A percentile compares a stretch with the other conserved stretches of the same genome.
These are phyloP conservation scores for Formica exsecta DNA, from an alignment of 1,140 invertebrate genomes.

Conservation along the genomic window DNA sequence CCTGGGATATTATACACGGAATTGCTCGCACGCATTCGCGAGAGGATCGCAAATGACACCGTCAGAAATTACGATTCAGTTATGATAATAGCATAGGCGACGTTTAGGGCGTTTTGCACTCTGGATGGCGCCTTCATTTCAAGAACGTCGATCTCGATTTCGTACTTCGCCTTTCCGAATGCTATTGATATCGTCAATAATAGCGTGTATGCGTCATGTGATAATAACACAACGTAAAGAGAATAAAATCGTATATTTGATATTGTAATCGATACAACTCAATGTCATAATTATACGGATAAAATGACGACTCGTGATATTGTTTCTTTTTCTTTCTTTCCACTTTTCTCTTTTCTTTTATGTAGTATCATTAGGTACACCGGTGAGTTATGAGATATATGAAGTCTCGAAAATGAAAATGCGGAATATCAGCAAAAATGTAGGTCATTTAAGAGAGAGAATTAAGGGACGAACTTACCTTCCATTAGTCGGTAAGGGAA, in stretches of 20 bases:
- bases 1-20: conserved; percentile 56
- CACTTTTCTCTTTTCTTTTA: background rate
- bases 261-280: background rate
- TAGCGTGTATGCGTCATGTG: background rate
- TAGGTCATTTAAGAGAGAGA: conserved; percentile 9
- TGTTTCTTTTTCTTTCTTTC: background rate
- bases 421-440: conserved; percentile 20
- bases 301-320: background rate
- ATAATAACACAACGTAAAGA: background rate
- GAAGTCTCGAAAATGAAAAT: conserved; percentile 6
- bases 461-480: conserved; percentile 86
- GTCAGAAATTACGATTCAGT: conserved; percentile 67
- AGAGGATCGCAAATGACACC: conserved; percentile 30
- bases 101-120: background rate
- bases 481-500: conserved; percentile 90
- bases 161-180: background rate
- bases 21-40: conserved; percentile 50
- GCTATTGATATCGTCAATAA: background rate
- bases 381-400: conserved; percentile 41
- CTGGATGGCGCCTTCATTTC: background rate
- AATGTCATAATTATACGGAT: background rate
- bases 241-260: background rate
- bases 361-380: background rate
- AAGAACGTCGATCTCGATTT: background rate
- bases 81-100: conserved; percentile 25